Conservation (phyloP, 2,888 invertebrate genomes). For the Lathronympha strigana region DNA sequence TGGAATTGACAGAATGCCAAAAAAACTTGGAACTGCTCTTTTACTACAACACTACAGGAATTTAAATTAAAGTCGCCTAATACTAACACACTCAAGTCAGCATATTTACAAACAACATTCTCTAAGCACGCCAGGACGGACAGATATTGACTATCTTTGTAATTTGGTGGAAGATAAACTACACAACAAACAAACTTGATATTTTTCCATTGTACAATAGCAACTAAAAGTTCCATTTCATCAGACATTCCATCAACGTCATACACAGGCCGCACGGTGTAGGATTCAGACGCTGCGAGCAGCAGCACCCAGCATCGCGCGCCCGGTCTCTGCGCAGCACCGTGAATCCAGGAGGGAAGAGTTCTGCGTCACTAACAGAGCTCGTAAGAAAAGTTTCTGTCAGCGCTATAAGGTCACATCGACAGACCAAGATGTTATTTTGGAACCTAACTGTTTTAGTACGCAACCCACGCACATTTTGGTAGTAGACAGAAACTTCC, state of each 20-base stretch:
- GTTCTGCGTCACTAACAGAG: slow-evolving; percentile 1
- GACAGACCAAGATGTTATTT: not conserved
- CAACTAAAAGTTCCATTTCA: slow-evolving; percentile 1
- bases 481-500: not conserved
- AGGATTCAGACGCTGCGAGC: not conserved
- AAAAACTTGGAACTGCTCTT: not conserved
- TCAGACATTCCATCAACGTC: slow-evolving; percentile 8
- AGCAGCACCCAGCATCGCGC: slow-evolving; percentile 1
- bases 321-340: not conserved
- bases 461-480: slow-evolving; percentile 1
- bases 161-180: slow-evolving; percentile 29
- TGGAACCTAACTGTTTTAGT: not conserved
- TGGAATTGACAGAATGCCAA: not conserved
- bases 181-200: slow-evolving; percentile 24
- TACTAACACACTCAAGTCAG: slow-evolving; percentile 5
- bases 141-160: slow-evolving; percentile 24
- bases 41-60: not conserved
- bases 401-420: not conserved
- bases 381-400: not conserved
- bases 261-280: not conserved
- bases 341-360: not conserved
- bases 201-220: slow-evolving; percentile 1
- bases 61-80: too few species aligned
- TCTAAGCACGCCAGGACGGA: slow-evolving; percentile 19
- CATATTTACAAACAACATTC: slow-evolving; percentile 20